These are phyloP conservation scores for Gortyna flavago DNA, from an alignment of 2,888 invertebrate genomes.

Conservation along the genomic window DNA sequence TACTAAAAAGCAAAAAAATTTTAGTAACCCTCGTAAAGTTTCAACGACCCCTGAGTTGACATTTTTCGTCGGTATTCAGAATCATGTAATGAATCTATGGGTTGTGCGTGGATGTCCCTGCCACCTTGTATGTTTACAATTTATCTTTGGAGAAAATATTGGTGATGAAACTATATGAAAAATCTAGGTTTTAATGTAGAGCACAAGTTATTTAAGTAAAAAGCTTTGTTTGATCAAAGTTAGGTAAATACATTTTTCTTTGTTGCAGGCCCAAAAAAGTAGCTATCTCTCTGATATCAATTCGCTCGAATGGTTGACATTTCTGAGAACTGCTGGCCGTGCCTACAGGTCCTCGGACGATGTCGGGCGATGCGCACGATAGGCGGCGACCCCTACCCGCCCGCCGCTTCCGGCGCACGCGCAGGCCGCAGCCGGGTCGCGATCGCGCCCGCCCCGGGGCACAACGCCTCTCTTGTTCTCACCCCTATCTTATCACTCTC, in stretches of 20 bases:
- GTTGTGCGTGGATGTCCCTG: neutral
- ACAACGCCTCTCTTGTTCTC: slow-evolving; percentile 84
- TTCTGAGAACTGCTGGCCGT: slow-evolving; percentile 61
- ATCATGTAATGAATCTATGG: neutral
- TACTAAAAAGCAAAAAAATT: neutral
- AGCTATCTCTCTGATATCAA: slow-evolving; percentile 29
- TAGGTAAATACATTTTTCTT: slow-evolving; percentile 3
- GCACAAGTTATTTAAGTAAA: neutral
- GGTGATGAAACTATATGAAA: neutral
- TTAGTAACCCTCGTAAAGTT: neutral
- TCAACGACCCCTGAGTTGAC: neutral
- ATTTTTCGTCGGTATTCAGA: neutral
- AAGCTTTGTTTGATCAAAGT: neutral
- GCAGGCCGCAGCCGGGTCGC: slow-evolving; percentile 55
- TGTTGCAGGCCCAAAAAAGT: slow-evolving; percentile 41
- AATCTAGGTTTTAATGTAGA: neutral
- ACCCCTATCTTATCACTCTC: slow-evolving; percentile 87
- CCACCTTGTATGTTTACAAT: neutral
- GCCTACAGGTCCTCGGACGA: slow-evolving; percentile 51
- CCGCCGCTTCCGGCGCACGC: slow-evolving; percentile 74
- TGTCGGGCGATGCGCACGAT: slow-evolving; percentile 66
- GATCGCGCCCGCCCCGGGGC: slow-evolving; percentile 63
- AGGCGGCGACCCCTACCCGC: slow-evolving; percentile 77
- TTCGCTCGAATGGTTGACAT: slow-evolving; percentile 29
- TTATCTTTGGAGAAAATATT: neutral